Evolutionary conservation across 2,113 vertebrate genomes (phyloP), one percentile per base, ranked within the genome.

Genomic region (Camelus dromedarius): DNA sequence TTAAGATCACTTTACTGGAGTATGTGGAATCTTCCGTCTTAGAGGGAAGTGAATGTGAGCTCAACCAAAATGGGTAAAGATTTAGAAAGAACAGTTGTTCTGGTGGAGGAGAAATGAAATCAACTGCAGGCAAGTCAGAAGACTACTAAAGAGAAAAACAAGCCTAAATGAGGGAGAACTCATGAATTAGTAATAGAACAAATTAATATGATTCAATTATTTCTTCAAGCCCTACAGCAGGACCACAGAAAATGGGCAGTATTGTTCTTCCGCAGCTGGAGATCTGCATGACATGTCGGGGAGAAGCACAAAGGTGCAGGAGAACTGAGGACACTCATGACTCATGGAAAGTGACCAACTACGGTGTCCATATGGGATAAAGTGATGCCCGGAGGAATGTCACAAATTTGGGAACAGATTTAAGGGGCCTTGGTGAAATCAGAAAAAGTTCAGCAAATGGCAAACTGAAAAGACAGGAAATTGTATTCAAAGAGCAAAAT

Each of bases 211-310:
- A 95, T 56, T 38, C 95, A 83, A 75, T 91, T 64, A 46, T 62
- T 95, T 97, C 76, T 94, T 77, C 48, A 18, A 24, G 72, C 93
- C 70, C 80, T 50, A 12, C 22, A 54, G 30, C 32, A 3, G 56
- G 52, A 76, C 87, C 80, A 83, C 75, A 60, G 88, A 91, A 81
- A 91, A 95, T n/a, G 60, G 82, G 38, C 15, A 52, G 52, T 6
- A 72, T 38, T 93, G 93, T 91, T 82, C 32, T 62, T 14, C 76
- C 89, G 77, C 92, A 97, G 92, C 96, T 96, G 92, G 91, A 93
- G 93, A 95, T 26, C 56, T 48, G 58, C 85, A 30, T 0, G 9
- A 73, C 89, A 24, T 12, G 42, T 24, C 58, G 38, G 20, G 46
- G 56, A 91, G 42, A 48, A 54, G 64, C 84, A 94, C 77, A 90